Base-by-base conservation (phyloP, 2,113 vertebrate species). In the Cheilinus undulatus region DNA sequence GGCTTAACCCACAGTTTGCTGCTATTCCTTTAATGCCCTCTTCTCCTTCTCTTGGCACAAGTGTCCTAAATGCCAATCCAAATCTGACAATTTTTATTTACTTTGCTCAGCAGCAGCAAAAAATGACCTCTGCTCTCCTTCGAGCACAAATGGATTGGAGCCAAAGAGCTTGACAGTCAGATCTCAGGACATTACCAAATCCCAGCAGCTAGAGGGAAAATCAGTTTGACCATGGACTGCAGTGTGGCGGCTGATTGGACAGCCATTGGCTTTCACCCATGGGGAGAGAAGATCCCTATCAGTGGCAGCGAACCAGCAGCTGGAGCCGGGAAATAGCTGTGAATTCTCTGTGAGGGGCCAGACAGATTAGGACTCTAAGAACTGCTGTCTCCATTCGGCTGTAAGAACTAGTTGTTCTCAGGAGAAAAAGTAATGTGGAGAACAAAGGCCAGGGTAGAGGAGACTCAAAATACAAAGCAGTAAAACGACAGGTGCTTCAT, bases 51-150 rank as follows among this genome's bases (percentile, higher is more conserved):
- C 45, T 53, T 49, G 45, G 46, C 62, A n/a, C 54, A 54, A 60
- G 66, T 38, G 2, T 12, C 12, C 11, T 28, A 40, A 70, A 80
- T 56, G 49, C 45, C 69, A 62, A 54, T 66, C 61, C 40, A 59
- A 34, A 86, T 34, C 56, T 42, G 59, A 27, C 61, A n/a, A 7
- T 70, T 68, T 80, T 46, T 68, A 57, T 86, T 83, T 83, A 60
- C 52, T 78, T 69, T 59, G 42, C 66, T 74, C 56, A 71, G 69
- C 61, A 71, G 40, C 4, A 12, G 56, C 34, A 61, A 70, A 74
- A 69, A 70, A 56, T 26, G 51, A 72, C 68, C 69, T 71, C 60
- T 60, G 48, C 49, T 69, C 30, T 59, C 15, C 49, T 59, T 69
- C 40, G 45, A 79, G 45, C 20, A 45, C 45, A 53, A 65, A 23